phyloP scores from a whole-genome alignment of 2,797 vertebrate species.

The Brachyrhaphis roseni region DNA sequence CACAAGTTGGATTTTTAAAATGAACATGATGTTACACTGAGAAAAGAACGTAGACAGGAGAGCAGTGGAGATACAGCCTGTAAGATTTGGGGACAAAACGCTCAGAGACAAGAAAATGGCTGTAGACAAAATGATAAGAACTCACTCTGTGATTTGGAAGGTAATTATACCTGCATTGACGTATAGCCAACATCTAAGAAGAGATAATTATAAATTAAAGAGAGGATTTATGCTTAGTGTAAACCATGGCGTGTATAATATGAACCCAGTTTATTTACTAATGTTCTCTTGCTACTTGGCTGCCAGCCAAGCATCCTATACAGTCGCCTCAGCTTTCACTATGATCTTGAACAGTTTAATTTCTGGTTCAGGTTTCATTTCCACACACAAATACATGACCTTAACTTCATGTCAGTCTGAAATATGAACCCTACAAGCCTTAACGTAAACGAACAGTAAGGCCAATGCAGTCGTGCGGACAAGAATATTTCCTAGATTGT shows the following conservation, averaged over 20 bases:
- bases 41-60: conserved; percentile 1
- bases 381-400: not conserved
- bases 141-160: not conserved
- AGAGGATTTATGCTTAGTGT: not conserved
- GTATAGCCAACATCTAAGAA: not conserved
- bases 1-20: conserved; percentile 15
- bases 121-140: not conserved
- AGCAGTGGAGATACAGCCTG: not conserved
- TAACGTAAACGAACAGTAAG: not conserved
- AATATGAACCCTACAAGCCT: not conserved
- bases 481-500: not conserved
- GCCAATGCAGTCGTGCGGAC: not conserved
- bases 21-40: conserved; percentile 10
- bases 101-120: not conserved
- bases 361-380: not conserved
- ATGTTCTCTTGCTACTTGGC: not conserved
- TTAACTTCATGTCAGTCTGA: not conserved
- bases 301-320: not conserved
- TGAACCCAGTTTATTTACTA: not conserved
- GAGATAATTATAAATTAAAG: not conserved
- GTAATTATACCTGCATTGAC: not conserved
- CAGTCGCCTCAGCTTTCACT: not conserved
- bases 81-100: not conserved
- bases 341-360: not conserved
- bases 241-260: not conserved